phyloP scores from a whole-genome alignment of 1,140 invertebrate species.

The Coboldia fuscipes region DNA sequence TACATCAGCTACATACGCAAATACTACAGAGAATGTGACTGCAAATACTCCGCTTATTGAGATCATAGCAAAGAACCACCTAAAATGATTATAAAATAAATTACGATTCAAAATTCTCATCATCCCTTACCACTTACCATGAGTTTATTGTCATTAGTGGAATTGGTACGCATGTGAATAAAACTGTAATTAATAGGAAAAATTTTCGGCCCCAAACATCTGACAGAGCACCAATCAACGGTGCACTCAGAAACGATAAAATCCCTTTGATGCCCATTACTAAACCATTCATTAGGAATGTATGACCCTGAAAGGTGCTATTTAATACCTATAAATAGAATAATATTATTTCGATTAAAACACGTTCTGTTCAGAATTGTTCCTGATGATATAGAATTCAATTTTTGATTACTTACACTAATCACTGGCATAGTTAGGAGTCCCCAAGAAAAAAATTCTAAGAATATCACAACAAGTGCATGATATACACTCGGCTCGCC shows the following conservation, averaged over 20 bases:
- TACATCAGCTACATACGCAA: conserved; percentile 99
- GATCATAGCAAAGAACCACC: conserved; percentile 99
- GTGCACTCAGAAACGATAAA: conserved; percentile 90
- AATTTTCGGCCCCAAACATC: conserved; percentile 97
- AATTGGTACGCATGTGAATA: conserved; percentile 97
- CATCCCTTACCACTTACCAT: conserved; percentile 44
- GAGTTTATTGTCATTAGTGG: conserved; percentile 97
- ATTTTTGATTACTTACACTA: conserved; percentile 39
- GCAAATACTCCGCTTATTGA: conserved; percentile 96
- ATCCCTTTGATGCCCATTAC: conserved; percentile 98
- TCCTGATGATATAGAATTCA: too few species aligned
- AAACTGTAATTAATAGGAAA: conserved; percentile 94
- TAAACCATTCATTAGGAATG: conserved; percentile 98
- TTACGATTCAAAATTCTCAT: background rate
- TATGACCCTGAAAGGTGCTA: conserved; percentile 95
- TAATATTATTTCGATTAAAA: too few species aligned
- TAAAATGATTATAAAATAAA: conserved; percentile 3
- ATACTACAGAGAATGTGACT: conserved; percentile 96
- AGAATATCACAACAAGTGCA: conserved; percentile 95
- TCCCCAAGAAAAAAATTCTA: conserved; percentile 99
- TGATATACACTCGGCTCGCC: conserved; percentile 92
- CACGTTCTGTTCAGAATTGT: too few species aligned
- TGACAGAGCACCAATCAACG: conserved; percentile 87
- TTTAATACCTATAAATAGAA: conserved; percentile 68
- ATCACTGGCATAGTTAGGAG: conserved; percentile 96